Conservation (phyloP, 2,888 invertebrate genomes). For the Tethea ocularis region DNA sequence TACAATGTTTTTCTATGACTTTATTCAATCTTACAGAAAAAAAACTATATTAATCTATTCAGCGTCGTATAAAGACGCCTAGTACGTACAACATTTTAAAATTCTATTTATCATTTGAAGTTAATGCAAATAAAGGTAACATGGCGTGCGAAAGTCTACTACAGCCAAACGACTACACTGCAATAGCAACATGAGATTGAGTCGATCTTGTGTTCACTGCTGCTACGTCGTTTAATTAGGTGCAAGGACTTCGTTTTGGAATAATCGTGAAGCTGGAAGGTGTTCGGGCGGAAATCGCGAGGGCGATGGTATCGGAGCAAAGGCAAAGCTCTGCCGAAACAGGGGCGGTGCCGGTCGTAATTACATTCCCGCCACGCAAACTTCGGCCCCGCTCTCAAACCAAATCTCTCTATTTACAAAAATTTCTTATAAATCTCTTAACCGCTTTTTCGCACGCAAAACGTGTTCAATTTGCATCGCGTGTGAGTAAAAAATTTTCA, state of each 20-base stretch:
- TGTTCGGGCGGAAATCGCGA: conserved; percentile 52
- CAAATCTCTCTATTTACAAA: conserved; percentile 69
- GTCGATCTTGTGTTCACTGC: conserved; percentile 41
- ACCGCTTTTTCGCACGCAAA: conserved; percentile 77
- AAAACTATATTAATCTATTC: conserved; percentile 50
- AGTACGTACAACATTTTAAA: conserved; percentile 61
- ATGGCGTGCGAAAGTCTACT: conserved; percentile 60
- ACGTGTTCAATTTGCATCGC: conserved; percentile 61
- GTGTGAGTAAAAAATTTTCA: conserved; percentile 69
- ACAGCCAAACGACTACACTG: conserved; percentile 22
- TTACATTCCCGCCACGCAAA: conserved; percentile 69
- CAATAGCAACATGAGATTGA: conserved; percentile 39
- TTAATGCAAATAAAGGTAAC: conserved; percentile 49
- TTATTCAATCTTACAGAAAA: conserved; percentile 41
- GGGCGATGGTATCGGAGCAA: conserved; percentile 61
- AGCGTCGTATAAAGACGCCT: conserved; percentile 41
- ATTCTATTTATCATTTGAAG: conserved; percentile 67
- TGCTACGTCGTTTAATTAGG: conserved; percentile 65
- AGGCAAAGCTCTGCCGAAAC: conserved; percentile 64
- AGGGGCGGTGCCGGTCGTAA: conserved; percentile 66
- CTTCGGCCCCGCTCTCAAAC: conserved; percentile 42
- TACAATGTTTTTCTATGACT: conserved; percentile 40
- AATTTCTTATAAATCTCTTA: conserved; percentile 68
- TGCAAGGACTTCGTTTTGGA: conserved; percentile 60
- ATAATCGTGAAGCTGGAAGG: conserved; percentile 37